These are phyloP conservation scores for Antechinus stuartii DNA, from an alignment of 2,113 vertebrate genomes.

Conservation along the genomic window DNA sequence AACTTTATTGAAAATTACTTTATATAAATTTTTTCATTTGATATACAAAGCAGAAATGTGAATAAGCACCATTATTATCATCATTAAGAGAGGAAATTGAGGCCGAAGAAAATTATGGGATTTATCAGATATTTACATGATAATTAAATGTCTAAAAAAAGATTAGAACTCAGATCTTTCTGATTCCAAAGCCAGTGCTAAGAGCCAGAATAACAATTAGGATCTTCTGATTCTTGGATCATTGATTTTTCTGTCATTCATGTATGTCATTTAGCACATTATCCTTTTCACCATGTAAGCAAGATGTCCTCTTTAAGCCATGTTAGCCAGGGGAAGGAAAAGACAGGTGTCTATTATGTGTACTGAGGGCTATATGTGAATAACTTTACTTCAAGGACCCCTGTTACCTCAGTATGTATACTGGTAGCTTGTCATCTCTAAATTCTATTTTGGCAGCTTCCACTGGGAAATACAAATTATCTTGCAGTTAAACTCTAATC, in stretches of 20 bases:
- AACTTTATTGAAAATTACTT: neutral
- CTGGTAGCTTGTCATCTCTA: neutral
- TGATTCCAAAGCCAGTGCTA: neutral
- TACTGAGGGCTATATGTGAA: neutral
- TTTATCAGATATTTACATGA: neutral
- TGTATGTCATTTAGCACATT: neutral
- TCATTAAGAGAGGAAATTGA: neutral
- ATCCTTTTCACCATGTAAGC: neutral
- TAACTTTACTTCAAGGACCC: neutral
- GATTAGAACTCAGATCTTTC: neutral
- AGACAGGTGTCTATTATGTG: neutral
- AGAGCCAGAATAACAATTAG: neutral
- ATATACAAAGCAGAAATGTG: neutral
- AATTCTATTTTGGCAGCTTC: neutral
- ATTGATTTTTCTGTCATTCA: neutral
- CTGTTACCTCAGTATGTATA: neutral
- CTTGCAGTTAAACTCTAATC: neutral
- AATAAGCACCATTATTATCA: neutral
- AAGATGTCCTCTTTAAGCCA: neutral
- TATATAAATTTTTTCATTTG: neutral
- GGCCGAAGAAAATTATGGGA: neutral
- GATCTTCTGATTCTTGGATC: neutral
- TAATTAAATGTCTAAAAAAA: neutral
- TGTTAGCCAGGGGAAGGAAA: neutral
- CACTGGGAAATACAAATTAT: neutral